Conservation (phyloP, 2,888 invertebrate genomes). For the Heliothis peltigera region DNA sequence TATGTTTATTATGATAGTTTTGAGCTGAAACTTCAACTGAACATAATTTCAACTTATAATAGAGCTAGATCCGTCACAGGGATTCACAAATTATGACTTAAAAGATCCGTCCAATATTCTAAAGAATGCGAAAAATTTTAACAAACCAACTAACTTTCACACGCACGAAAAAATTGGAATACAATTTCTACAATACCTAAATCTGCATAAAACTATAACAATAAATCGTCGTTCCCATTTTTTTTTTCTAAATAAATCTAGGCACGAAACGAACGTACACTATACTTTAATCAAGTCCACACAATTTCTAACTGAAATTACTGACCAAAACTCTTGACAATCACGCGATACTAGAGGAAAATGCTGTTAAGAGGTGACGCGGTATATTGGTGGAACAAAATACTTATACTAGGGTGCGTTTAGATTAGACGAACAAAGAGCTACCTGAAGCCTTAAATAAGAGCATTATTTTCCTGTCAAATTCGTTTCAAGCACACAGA, state of each 20-base stretch:
- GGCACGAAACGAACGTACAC: slow-evolving; percentile 35
- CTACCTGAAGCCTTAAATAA: no score
- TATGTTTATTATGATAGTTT: no score
- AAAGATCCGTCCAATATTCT: neutral
- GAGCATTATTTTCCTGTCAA: no score
- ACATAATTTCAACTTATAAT: no score
- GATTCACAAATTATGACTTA: no score
- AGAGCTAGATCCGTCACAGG: no score
- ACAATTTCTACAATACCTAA: slow-evolving; percentile 28
- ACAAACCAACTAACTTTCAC: no score
- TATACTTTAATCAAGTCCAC: slow-evolving; percentile 46
- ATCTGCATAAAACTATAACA: slow-evolving; percentile 41
- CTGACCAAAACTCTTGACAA: slow-evolving; percentile 47
- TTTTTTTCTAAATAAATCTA: slow-evolving; percentile 41
- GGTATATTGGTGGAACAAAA: slow-evolving; percentile 18
- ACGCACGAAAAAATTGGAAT: slow-evolving; percentile 3
- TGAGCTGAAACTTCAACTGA: no score
- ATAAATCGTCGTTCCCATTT: slow-evolving; percentile 33
- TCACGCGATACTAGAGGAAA: slow-evolving; percentile 45
- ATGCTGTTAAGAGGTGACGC: slow-evolving; percentile 32
- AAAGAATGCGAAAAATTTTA: neutral
- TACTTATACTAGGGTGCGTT: slow-evolving; percentile 11
- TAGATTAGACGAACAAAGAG: neutral
- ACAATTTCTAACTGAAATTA: slow-evolving; percentile 42
- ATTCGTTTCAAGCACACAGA: no score